Evolutionary conservation across 2,888 invertebrate species (phyloP), one percentile per base, ranked within the genome.

Genomic region (Pteria penguin): DNA sequence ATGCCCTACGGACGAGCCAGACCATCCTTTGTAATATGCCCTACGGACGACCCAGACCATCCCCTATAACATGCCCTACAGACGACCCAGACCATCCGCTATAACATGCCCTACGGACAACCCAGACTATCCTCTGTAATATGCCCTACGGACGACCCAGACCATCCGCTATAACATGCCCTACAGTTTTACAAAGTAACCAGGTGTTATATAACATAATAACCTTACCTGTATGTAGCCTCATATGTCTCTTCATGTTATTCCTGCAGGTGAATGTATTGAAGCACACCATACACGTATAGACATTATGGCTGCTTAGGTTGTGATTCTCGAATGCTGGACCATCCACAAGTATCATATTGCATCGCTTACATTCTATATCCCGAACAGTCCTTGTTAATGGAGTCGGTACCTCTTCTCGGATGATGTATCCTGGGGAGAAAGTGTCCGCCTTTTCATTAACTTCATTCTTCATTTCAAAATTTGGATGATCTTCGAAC

Each of bases 211-310:
- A 45, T 18, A 45, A 14, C 8, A 45, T 45, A 45, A 45, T 45
- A 45, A 18, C 8, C 1, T 45, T 45, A 45, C 88, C 88, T 1
- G 87, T 85, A 72, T 88, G 88, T 29, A 88, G 78, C 1, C 88
- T 82, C 26, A 86, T 82, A 58, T 89, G 89, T 0, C 86, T 82
- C 58, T 88, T 84, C 80, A 89, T 84, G 69, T 88, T 87, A 55
- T 84, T 87, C 58, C 86, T 71, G 18, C 86, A 84, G 1, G 88
- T 87, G 72, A 89, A 89, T 3, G 87, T 84, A 14, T 82, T 71
- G 57, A 81, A 82, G 61, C 89, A 89, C n/a, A 83, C 76, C 3
- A 75, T 67, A 69, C 89, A 89, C 2, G 87, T 86, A 73, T 81
- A 86, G 2, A 84, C 72, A 33, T 81, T 75, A 65, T 89, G 89